Conservation (phyloP, 2,888 invertebrate species). For the Mesorhabditis spiculigera region DNA sequence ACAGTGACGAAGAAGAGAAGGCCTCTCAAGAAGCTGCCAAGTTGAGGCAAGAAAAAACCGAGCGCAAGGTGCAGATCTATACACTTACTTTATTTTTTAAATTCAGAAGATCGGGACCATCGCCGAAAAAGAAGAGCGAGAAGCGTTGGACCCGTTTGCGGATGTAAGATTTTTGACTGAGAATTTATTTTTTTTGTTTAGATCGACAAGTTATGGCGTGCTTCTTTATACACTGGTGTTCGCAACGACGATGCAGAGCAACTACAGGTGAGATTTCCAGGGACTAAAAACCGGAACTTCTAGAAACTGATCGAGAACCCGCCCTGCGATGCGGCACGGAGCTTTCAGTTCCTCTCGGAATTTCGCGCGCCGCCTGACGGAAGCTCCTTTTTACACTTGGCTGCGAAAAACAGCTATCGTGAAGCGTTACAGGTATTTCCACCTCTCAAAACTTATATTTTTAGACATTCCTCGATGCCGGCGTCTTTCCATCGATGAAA, state of each 20-base stretch:
- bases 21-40: background rate
- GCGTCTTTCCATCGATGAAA: background rate
- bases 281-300: background rate
- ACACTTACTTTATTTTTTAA: conserved; percentile 1
- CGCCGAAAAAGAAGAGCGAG: background rate
- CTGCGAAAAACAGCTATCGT: background rate
- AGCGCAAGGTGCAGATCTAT: background rate
- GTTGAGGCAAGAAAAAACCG: background rate
- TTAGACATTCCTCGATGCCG: background rate
- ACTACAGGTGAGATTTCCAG: background rate
- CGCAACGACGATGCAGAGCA: background rate
- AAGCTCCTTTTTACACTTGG: background rate
- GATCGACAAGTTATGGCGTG: background rate
- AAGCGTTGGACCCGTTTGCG: background rate
- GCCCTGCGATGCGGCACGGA: background rate
- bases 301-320: background rate
- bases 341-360: background rate
- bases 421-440: background rate
- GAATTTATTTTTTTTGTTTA: background rate
- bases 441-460: background rate
- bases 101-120: background rate
- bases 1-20: conserved; percentile 2
- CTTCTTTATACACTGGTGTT: background rate
- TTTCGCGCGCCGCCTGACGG: background rate
- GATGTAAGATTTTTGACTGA: background rate